These are phyloP conservation scores for Zaprionus davidi DNA, from an alignment of 1,140 invertebrate species.

Conservation along the genomic window DNA sequence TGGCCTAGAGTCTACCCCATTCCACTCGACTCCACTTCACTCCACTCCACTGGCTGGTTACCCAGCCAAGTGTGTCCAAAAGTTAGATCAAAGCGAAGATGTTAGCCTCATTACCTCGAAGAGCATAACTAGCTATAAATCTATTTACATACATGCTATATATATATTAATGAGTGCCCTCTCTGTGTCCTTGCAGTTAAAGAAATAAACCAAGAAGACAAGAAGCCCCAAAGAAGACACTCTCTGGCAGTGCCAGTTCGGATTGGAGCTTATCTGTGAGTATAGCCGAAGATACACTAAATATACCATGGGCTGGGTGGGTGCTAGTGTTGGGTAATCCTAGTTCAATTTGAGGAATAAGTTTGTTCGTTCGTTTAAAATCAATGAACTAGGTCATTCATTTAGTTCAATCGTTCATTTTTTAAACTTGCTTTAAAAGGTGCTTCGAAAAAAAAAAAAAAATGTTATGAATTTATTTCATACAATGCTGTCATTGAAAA, in stretches of 20 bases:
- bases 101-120: conserved; percentile 12
- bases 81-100: conserved; percentile 34
- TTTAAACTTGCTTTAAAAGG: too few relatives aligned
- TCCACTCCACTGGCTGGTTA: conserved; percentile 23
- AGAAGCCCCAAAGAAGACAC: background rate
- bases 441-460: too few relatives aligned
- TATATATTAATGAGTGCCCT: background rate
- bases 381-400: too few relatives aligned
- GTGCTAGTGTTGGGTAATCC: too few relatives aligned
- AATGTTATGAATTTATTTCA: too few relatives aligned
- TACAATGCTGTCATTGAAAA: too few relatives aligned
- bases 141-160: background rate
- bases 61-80: conserved; percentile 45
- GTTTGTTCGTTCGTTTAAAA: too few relatives aligned
- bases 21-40: background rate
- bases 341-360: too few relatives aligned
- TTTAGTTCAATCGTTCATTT: too few relatives aligned
- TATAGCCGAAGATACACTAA: background rate
- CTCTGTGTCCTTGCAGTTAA: conserved; percentile 1
- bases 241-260: background rate
- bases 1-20: background rate
- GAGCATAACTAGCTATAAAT: background rate
- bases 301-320: background rate
- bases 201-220: background rate
- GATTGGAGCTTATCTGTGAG: background rate